phyloP scores from a whole-genome alignment of 2,888 invertebrate genomes.

The Xestia rhomboidea region DNA sequence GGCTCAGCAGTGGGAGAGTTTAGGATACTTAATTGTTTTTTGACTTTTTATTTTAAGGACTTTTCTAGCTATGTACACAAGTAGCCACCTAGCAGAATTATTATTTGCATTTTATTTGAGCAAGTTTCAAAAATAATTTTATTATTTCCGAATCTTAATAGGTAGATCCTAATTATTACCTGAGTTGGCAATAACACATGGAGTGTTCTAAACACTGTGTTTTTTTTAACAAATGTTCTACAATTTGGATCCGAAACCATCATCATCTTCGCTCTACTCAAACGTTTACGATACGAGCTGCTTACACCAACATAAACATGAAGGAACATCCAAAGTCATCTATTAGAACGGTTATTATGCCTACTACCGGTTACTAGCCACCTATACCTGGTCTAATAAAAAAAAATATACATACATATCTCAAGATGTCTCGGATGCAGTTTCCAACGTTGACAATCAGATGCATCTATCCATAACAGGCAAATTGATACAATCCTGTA shows the following conservation, averaged over 20 bases:
- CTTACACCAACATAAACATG: slow-evolving; percentile 10
- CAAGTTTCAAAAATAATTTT: background rate
- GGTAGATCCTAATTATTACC: background rate
- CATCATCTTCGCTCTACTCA: slow-evolving; percentile 7
- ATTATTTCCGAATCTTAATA: background rate
- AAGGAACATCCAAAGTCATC: slow-evolving; percentile 44
- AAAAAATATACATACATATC: slow-evolving; percentile 75
- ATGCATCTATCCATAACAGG: slow-evolving; percentile 72
- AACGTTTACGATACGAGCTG: slow-evolving; percentile 6
- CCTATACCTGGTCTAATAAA: slow-evolving; percentile 48
- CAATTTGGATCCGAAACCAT: slow-evolving; percentile 15
- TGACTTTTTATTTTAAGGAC: background rate
- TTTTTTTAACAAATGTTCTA: slow-evolving; percentile 29
- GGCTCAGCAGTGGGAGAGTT: background rate
- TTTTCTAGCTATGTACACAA: background rate
- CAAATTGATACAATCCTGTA: slow-evolving; percentile 68
- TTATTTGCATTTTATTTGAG: background rate
- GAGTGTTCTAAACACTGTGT: slow-evolving; percentile 17
- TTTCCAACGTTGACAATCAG: slow-evolving; percentile 66
- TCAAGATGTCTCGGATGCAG: slow-evolving; percentile 68
- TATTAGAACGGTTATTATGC: slow-evolving; percentile 47
- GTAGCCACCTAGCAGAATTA: background rate
- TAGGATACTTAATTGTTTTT: background rate
- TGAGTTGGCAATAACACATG: slow-evolving; percentile 11
- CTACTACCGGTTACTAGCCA: slow-evolving; percentile 48